phyloP scores from a whole-genome alignment of 2,888 invertebrate species.

The Odontomyia ornata region DNA sequence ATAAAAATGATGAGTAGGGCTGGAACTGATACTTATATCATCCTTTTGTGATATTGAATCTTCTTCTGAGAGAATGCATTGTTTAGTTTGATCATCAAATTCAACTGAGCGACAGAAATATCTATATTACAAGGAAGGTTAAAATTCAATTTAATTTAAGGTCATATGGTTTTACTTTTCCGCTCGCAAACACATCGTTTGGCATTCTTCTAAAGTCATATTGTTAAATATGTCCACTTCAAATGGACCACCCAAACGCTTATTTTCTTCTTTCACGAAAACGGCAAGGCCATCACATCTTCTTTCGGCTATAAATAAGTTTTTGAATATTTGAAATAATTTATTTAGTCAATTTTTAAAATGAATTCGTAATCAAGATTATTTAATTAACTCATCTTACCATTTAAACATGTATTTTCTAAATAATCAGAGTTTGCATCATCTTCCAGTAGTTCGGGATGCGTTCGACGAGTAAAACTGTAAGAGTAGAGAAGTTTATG shows the following conservation, averaged over 20 bases:
- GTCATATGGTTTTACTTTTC: too few relatives aligned
- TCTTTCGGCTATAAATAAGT: slow-evolving; percentile 72
- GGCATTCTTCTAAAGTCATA: slow-evolving; percentile 87
- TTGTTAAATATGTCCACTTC: slow-evolving; percentile 88
- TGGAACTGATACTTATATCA: slow-evolving; percentile 84
- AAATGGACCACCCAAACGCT: slow-evolving; percentile 85
- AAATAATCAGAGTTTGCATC: slow-evolving; percentile 89
- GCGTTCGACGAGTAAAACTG: slow-evolving; percentile 83
- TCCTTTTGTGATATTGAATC: slow-evolving; percentile 90
- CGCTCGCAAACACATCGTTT: slow-evolving; percentile 84
- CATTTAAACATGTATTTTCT: slow-evolving; percentile 89
- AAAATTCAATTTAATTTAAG: too few relatives aligned
- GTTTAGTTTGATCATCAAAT: slow-evolving; percentile 85
- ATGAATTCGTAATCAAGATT: neutral
- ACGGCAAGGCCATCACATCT: slow-evolving; percentile 87
- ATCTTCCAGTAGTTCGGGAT: slow-evolving; percentile 84
- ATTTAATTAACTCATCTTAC: slow-evolving; percentile 64
- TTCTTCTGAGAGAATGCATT: slow-evolving; percentile 90
- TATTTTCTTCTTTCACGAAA: slow-evolving; percentile 90
- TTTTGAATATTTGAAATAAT: too few relatives aligned
- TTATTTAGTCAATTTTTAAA: neutral
- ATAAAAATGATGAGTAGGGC: slow-evolving; percentile 86
- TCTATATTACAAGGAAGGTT: too few relatives aligned
- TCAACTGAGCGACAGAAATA: slow-evolving; percentile 90
- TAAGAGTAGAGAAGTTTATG: slow-evolving; percentile 7